Conservation (phyloP, 2,797 vertebrate species). For the Sarcophilus harrisii region DNA sequence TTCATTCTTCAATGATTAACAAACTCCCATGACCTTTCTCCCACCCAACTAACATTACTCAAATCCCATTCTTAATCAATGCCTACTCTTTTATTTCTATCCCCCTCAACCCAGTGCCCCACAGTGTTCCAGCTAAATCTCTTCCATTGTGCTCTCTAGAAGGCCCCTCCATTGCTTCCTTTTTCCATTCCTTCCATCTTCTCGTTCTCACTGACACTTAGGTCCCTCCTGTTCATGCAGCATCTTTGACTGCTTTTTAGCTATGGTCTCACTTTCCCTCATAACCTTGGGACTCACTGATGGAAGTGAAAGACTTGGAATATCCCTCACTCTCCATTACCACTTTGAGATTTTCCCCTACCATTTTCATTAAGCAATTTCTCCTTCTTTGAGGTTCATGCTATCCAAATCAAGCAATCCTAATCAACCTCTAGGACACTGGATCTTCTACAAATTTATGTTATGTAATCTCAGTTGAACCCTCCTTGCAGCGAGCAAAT, state of each 20-base stretch:
- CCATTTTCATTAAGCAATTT: background rate
- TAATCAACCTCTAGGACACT: background rate
- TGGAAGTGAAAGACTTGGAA: background rate
- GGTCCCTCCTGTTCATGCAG: background rate
- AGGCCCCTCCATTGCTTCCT: background rate
- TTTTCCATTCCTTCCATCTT: background rate
- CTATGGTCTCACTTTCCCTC: background rate
- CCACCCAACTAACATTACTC: background rate
- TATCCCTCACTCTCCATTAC: background rate
- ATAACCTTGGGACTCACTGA: background rate
- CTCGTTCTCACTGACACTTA: background rate
- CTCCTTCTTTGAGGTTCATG: background rate
- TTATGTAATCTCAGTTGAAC: background rate
- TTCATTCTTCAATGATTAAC: background rate
- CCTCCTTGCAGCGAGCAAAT: background rate
- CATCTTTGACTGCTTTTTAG: background rate
- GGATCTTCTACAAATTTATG: background rate
- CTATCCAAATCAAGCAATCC: background rate
- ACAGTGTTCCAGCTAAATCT: background rate
- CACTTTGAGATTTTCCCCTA: background rate
- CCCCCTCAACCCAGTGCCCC: background rate
- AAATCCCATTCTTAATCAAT: background rate
- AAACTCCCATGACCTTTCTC: background rate
- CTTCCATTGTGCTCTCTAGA: background rate
- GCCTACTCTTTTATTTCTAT: background rate